These are phyloP conservation scores for Adrianichthys oophorus DNA, from an alignment of 2,797 vertebrate genomes.

Conservation along the genomic window DNA sequence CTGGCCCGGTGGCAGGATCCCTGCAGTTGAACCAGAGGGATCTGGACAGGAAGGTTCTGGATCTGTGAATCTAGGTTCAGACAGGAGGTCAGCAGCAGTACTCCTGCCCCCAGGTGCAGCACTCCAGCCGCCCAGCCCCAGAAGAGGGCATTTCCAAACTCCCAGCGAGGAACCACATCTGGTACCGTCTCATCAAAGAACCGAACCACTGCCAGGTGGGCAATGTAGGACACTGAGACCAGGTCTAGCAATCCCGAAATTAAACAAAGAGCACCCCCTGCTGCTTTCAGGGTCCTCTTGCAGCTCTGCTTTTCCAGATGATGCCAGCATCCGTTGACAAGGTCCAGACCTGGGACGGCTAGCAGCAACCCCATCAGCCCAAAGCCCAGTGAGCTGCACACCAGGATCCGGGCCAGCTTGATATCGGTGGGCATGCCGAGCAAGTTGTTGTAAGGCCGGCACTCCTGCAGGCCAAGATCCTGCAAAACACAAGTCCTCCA, in stretches of 20 bases:
- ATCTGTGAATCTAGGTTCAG: not conserved
- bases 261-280: conserved; percentile 50
- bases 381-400: conserved; percentile 39
- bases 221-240: conserved; percentile 65
- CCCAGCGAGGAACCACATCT: conserved; percentile 66
- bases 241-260: conserved; percentile 52
- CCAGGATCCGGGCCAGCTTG: conserved; percentile 61
- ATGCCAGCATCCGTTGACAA: conserved; percentile 57
- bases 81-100: conserved; percentile 61
- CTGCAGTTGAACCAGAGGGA: not conserved
- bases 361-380: conserved; percentile 55
- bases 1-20: not conserved
- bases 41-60: not conserved
- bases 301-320: conserved; percentile 27
- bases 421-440: conserved; percentile 65
- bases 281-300: conserved; percentile 55
- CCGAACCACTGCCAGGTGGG: conserved; percentile 52
- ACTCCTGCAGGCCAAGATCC: conserved; percentile 53
- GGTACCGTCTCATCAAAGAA: conserved; percentile 67
- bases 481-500: conserved; percentile 74
- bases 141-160: conserved; percentile 72
- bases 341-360: conserved; percentile 55
- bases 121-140: conserved; percentile 68
- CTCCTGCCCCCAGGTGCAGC: conserved; percentile 66
- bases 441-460: conserved; percentile 54